phyloP scores from a whole-genome alignment of 2,113 vertebrate genomes.

The Oreotrochilus melanogaster region DNA sequence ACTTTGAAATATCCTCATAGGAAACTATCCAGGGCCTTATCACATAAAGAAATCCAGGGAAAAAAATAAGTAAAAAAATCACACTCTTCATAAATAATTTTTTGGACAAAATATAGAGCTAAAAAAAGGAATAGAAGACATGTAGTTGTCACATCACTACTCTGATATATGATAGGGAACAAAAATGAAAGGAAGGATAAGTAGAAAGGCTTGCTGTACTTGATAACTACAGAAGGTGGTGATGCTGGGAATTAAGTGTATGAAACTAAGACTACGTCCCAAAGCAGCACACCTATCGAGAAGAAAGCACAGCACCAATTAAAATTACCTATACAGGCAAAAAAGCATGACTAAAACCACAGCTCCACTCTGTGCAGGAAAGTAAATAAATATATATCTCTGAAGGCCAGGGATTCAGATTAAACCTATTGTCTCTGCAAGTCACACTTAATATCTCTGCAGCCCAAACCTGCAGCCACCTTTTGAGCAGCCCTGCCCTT shows the following conservation, averaged over 20 bases:
- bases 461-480: not conserved
- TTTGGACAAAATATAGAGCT: not conserved
- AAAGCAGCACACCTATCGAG: not conserved
- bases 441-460: not conserved
- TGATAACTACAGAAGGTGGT: not conserved
- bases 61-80: not conserved
- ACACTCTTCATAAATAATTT: not conserved
- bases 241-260: not conserved
- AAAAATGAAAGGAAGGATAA: not conserved
- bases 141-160: not conserved
- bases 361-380: not conserved
- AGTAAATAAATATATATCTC: not conserved
- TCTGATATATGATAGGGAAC: not conserved
- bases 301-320: conserved; percentile 15
- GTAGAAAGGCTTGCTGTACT: not conserved
- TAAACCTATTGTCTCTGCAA: not conserved
- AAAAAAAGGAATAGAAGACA: not conserved
- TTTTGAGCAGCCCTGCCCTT: not conserved
- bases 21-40: not conserved
- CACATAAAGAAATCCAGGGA: not conserved
- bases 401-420: not conserved
- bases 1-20: not conserved
- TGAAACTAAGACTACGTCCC: not conserved
- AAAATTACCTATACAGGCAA: conserved; percentile 8
- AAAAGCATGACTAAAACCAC: conserved; percentile 16